Evolutionary conservation across 2,797 vertebrate genomes (phyloP).

Genomic region (Alosa sapidissima): DNA sequence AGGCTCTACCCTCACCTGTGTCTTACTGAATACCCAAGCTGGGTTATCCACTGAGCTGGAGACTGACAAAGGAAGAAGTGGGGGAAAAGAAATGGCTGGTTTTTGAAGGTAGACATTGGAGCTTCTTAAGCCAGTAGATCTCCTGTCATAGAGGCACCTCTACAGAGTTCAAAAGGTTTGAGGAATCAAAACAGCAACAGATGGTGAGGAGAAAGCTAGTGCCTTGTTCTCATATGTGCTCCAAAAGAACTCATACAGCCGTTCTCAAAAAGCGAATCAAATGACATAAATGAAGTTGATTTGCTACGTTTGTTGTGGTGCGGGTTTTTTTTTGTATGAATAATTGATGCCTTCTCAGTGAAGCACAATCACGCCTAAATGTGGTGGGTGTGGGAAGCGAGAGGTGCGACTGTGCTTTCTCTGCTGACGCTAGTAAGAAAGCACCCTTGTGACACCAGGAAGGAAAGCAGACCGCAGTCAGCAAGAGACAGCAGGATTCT

Average conservation of each 20-base stretch:
- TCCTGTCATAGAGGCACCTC: background rate
- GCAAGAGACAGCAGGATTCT: background rate
- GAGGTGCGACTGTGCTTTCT: background rate
- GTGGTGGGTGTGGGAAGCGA: background rate
- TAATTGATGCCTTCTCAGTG: slow-evolving; percentile 19
- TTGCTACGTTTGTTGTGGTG: background rate
- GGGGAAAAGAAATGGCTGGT: slow-evolving; percentile 6
- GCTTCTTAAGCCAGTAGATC: slow-evolving; percentile 24
- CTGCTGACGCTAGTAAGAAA: slow-evolving; percentile 29
- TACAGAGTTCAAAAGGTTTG: background rate
- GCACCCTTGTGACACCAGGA: slow-evolving; percentile 40
- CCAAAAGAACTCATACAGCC: background rate
- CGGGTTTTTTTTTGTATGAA: background rate
- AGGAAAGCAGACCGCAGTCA: slow-evolving; percentile 14
- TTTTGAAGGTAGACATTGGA: slow-evolving; percentile 46
- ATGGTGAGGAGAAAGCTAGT: background rate
- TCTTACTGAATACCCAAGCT: background rate
- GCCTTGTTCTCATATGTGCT: background rate
- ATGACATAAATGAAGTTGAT: background rate
- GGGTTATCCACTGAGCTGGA: background rate
- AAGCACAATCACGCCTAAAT: background rate
- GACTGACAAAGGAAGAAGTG: background rate
- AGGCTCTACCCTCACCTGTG: background rate
- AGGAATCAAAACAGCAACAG: background rate
- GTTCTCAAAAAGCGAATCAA: background rate